Evolutionary conservation across 1,140 invertebrate species (phyloP), one percentile per base, ranked within the genome.

Genomic region (Parapsyche elsis): DNA sequence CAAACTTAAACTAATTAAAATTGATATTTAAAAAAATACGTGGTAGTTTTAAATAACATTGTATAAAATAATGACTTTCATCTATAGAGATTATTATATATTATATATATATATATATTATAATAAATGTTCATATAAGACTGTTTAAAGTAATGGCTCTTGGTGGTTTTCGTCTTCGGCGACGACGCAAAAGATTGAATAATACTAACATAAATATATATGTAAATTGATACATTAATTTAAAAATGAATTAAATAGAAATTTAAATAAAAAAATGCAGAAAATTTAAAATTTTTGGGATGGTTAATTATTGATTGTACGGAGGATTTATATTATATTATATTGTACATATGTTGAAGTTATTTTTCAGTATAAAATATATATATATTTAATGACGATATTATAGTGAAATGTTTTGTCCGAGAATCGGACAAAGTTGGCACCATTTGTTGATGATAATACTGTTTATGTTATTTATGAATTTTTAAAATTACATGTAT

Each of bases 71-170:
- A 67, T 67, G 24, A 67, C 64, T 67, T 67, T 67, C 64, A 67
- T 67, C 19, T 67, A 67, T 67, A 67, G 64, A 67, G 64, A 23
- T 67, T 67, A 67, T 67, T 67, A 61, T 53, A 14, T 14, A 53
- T 53, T 53, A 67, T 24, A 38, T 38, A 38, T 38, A 38, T 38
- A 38, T 38, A 38, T 4, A 38, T 38, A 67, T 67, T 67, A 67
- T 67, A 21, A 77, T 77, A 77, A 77, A 77, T 77, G 75, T 77
- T 77, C 75, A 77, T 77, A 77, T 77, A 77, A 77, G 75, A 77
- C 75, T 77, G 75, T 77, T 77, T 77, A 77, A 77, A 61, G 59
- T 77, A 77, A 77, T 64, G 24, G 59, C 14, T 44, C 21, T 64
- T 44, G 75, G 26, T 24, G 53, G 53, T 44, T 64, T 49, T 75